Evolutionary conservation across 2,797 vertebrate genomes (phyloP).

Genomic region (Gila robusta): DNA sequence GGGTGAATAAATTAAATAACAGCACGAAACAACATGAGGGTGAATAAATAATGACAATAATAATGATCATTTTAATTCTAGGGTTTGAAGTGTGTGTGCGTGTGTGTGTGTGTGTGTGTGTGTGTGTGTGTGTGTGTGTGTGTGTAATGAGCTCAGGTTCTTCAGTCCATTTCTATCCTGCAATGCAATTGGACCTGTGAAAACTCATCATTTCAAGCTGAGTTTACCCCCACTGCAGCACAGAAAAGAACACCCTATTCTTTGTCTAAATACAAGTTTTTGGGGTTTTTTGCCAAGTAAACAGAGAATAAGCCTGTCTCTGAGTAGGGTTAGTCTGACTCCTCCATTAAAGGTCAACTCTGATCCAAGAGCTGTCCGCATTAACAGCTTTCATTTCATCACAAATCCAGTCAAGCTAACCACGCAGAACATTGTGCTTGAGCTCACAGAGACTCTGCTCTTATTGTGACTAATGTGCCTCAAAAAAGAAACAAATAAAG

Average conservation of each 20-base stretch:
- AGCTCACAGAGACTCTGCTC: not conserved
- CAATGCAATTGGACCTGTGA: slow-evolving; percentile 5
- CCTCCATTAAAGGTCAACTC: slow-evolving; percentile 29
- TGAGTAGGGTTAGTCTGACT: slow-evolving; percentile 7
- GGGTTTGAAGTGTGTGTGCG: not conserved
- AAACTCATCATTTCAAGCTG: not conserved
- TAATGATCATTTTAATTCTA: too few species aligned
- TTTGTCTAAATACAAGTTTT: not conserved
- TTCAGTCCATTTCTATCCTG: not conserved
- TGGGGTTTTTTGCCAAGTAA: not conserved
- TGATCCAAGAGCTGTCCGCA: slow-evolving; percentile 10
- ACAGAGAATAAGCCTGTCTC: slow-evolving; percentile 19
- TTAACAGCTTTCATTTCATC: not conserved
- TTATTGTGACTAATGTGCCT: not conserved
- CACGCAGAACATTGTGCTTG: not conserved
- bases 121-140: not conserved
- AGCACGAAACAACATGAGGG: not conserved
- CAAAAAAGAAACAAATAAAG: not conserved
- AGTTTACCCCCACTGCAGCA: not conserved
- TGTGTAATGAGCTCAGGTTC: not conserved
- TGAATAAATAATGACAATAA: not conserved
- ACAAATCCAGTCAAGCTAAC: slow-evolving; percentile 15
- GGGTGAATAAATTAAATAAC: too few species aligned
- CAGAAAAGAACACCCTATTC: slow-evolving; percentile 5
- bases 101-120: not conserved